Conservation (phyloP, 2,113 vertebrate species). For the Mionectes macconnelli region DNA sequence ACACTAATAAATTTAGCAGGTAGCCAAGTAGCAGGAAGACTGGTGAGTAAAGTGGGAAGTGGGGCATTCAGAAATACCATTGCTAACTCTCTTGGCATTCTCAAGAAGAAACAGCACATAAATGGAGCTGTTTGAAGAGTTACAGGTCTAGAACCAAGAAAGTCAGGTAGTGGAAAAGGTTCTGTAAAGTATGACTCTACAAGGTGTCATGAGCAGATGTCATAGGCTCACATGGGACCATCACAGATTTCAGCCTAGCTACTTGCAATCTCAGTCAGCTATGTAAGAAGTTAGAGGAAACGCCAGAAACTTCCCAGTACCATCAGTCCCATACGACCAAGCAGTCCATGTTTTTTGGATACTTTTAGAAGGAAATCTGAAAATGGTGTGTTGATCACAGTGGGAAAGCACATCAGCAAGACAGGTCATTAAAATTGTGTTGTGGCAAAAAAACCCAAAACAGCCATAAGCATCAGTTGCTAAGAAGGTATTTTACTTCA, state of each 20-base stretch:
- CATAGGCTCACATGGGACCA: neutral
- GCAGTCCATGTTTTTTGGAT: neutral
- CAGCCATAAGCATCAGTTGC: neutral
- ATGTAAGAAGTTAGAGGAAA: neutral
- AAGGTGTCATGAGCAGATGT: neutral
- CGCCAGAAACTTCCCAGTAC: neutral
- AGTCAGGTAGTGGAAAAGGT: neutral
- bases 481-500: neutral
- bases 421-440: neutral
- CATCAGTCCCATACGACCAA: neutral
- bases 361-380: neutral
- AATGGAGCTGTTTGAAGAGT: neutral
- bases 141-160: neutral
- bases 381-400: neutral
- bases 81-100: neutral
- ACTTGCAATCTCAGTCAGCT: neutral
- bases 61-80: neutral
- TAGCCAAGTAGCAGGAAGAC: neutral
- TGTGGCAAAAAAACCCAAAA: rapidly evolving
- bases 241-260: neutral
- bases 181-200: neutral
- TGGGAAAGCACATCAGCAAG: neutral
- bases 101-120: neutral
- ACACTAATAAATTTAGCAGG: neutral
- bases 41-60: neutral